A percentile compares a stretch with the other conserved stretches of the same genome.
Conservation (phyloP, 2,888 invertebrate genomes). For the Agrenia bidenticulata region DNA sequence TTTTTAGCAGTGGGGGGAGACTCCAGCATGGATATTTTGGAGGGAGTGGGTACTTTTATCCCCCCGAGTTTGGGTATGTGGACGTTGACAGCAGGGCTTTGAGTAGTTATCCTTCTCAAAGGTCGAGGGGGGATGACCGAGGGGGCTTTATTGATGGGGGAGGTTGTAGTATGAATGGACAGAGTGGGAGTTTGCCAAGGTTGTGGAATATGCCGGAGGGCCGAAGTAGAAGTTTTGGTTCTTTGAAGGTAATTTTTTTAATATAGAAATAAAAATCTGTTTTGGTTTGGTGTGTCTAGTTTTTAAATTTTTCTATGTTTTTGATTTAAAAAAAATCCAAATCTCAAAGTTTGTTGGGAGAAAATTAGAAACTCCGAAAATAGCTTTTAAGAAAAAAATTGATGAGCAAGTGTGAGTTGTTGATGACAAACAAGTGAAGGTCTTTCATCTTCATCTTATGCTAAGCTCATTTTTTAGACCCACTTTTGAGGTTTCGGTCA, state of each 20-base stretch:
- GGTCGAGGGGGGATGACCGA: not conserved
- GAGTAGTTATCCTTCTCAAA: not conserved
- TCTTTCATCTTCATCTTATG: too few relatives aligned
- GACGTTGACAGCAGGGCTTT: not conserved
- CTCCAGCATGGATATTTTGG: not conserved
- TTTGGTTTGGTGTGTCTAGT: not conserved
- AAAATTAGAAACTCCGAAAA: not conserved
- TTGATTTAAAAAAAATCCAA: not conserved
- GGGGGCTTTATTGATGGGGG: not conserved
- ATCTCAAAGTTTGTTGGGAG: not conserved
- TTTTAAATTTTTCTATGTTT: not conserved
- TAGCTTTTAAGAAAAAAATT: not conserved
- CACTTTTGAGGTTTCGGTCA: too few relatives aligned
- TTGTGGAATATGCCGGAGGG: conserved; percentile 25
- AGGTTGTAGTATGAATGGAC: not conserved
- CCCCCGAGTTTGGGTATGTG: not conserved
- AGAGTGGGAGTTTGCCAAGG: conserved; percentile 1
- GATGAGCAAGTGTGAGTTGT: too few relatives aligned
- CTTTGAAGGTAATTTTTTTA: conserved; percentile 45
- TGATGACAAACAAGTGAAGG: too few relatives aligned
- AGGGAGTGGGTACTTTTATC: conserved; percentile 1
- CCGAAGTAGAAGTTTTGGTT: conserved; percentile 44
- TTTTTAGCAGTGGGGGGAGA: too few relatives aligned
- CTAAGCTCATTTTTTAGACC: too few relatives aligned
- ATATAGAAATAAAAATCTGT: too few relatives aligned